Evolutionary conservation across 2,113 vertebrate species (phyloP), one percentile per base, ranked within the genome.

Genomic region (Perccottus glenii): DNA sequence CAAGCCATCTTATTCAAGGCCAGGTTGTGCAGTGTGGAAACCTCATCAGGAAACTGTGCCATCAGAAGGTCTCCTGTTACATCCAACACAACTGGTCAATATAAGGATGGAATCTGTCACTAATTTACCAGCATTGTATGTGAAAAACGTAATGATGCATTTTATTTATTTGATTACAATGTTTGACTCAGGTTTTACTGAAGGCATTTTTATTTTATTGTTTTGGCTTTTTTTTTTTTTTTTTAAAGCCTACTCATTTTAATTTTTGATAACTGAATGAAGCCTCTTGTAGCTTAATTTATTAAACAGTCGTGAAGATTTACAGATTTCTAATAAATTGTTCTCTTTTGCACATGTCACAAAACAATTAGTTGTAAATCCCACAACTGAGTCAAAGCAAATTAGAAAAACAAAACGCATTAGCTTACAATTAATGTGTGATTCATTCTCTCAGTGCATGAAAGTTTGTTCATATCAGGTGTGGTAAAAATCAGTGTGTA

Each of bases 121-220:
- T 35, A 33, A 50, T 58, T 50, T 70, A 45, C 46, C 58, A 75
- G 48, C 7, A 49, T 67, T 43, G 64, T 76, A 78, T 63, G 64
- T 58, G 3, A 27, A 27, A 27, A 27, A 27, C 1, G 19, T 27
- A 27, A 55, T 27, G 42, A 0, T 49, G 8, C 9, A 36, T 51
- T 59, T 62, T 64, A 74, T 16, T 71, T 57, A 78, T 64, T 78
- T 62, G 48, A 66, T 70, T 10, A 64, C 5, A n/a, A 35, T 50
- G 48, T 61, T 38, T 38, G 67, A 64, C 78, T 77, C 79, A 81
- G 75, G 79, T 80, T 81, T 75, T 62, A 79, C 40, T 46, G 32
- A 60, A 16, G 50, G 35, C 15, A 15, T 68, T 66, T 48, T 11
- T 53, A 46, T 62, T 55, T 47, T 73, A 43, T 19, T 65, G 64